phyloP scores from a whole-genome alignment of 2,113 vertebrate species.

The Setophaga kirtlandii region DNA sequence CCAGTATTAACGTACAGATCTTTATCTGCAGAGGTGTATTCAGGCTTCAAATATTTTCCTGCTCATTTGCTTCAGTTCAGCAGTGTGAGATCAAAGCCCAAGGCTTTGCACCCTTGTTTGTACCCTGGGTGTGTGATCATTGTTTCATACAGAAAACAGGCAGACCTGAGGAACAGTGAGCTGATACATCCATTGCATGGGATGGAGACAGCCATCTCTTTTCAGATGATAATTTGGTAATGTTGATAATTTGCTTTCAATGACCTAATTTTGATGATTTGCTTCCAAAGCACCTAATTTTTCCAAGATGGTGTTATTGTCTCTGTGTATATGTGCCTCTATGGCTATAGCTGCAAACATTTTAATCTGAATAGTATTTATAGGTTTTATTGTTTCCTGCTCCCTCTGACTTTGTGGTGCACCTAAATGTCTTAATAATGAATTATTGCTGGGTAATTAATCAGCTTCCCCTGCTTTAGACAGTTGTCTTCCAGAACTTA shows the following conservation, averaged over 20 bases:
- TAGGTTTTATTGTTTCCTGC: background rate
- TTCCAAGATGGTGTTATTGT: background rate
- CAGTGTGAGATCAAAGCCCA: background rate
- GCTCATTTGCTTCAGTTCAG: background rate
- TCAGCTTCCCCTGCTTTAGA: conserved; percentile 23
- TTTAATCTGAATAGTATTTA: background rate
- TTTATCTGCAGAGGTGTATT: background rate
- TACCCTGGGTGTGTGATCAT: too few species aligned
- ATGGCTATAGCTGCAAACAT: background rate
- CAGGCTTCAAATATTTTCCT: background rate
- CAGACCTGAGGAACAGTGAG: background rate
- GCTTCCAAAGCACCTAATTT: background rate
- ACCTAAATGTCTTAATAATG: background rate
- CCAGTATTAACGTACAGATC: accelerated
- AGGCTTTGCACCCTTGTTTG: background rate
- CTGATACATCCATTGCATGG: too few species aligned
- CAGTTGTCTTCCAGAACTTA: background rate
- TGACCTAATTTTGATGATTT: background rate
- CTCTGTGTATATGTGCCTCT: background rate
- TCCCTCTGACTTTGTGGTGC: background rate
- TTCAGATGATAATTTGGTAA: background rate
- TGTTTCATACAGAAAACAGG: accelerated
- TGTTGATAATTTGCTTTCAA: background rate
- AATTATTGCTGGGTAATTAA: conserved; percentile 44
- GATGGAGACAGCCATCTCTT: background rate